Base-by-base conservation (phyloP, 2,888 invertebrate genomes). In the Ceraclea dissimilis region DNA sequence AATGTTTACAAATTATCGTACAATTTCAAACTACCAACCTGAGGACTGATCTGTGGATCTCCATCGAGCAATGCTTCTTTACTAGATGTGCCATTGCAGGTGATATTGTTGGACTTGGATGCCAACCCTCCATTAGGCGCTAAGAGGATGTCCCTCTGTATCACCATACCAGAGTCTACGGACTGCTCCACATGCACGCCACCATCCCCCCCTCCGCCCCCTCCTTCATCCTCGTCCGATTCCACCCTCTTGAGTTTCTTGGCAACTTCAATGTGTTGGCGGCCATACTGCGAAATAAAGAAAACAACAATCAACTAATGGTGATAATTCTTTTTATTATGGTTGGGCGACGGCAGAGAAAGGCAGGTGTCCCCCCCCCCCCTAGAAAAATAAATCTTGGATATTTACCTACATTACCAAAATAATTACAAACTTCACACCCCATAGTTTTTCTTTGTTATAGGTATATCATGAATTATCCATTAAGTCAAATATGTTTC, bases 261-360 rank as follows among this genome's bases (percentile, higher is more conserved):
- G 11, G 81, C 81, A 16, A 81, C 81, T 69, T 89, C 89, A 65
- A 88, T 88, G 70, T 90, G 89, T 67, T 86, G 85, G 59, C 90
- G 78, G 52, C 92, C 92, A 77, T 89, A 90, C 90, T 91, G 76
- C 4, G 79, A 59, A 55, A 43, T 4, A 50, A 52, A 26, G 26
- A 26, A 10, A 26, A 26, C 10, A 26, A 4, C 4, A 26, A n/a
- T n/a, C n/a, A n/a, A n/a, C n/a, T n/a, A n/a, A n/a, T n/a, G n/a
- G n/a, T n/a, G n/a, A 26, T n/a, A n/a, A n/a, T n/a, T n/a, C n/a
- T n/a, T n/a, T n/a, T n/a, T n/a, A n/a, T n/a, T n/a, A n/a, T n/a
- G n/a, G n/a, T n/a, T n/a, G n/a, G n/a, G n/a, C n/a, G n/a, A n/a
- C n/a, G n/a, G n/a, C n/a, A n/a, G n/a, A n/a, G n/a, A n/a, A n/a